phyloP scores from a whole-genome alignment of 2,797 vertebrate genomes.

The Helostoma temminkii region DNA sequence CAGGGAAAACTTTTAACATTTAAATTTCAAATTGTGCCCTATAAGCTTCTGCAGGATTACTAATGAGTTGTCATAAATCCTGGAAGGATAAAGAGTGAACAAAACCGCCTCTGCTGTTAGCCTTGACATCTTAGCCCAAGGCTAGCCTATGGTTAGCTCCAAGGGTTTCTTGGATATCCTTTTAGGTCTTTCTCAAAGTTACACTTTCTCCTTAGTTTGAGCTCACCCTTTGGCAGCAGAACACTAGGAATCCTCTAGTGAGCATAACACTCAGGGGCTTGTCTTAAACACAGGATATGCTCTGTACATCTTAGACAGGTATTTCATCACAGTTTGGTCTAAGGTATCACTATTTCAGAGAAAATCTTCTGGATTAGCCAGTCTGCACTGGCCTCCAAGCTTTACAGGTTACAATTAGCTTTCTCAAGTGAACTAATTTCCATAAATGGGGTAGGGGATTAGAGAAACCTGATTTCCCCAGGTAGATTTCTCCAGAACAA shows the following conservation, averaged over 20 bases:
- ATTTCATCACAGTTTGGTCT: constrained; percentile 30
- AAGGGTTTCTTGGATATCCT: constrained; percentile 49
- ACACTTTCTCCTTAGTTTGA: constrained; percentile 38
- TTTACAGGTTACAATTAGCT: no score
- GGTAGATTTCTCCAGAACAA: no score
- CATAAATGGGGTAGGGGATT: no score
- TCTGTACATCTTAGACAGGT: constrained; percentile 27
- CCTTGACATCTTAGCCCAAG: constrained; percentile 54
- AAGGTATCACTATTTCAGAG: constrained; percentile 32
- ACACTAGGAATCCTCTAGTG: constrained; percentile 42
- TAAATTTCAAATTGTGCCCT: constrained; percentile 28
- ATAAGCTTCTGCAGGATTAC: constrained; percentile 21
- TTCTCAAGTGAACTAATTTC: no score
- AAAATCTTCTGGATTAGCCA: constrained; percentile 56
- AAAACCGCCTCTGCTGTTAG: constrained; percentile 41
- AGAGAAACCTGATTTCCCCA: no score
- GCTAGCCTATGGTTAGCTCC: constrained; percentile 42
- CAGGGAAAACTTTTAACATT: constrained; percentile 13
- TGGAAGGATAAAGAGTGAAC: constrained; percentile 26
- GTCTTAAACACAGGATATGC: constrained; percentile 22
- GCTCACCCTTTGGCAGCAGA: constrained; percentile 45
- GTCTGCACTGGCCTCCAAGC: constrained; percentile 20
- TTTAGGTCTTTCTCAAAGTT: constrained; percentile 36
- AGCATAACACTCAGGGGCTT: constrained; percentile 27
- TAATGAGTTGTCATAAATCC: constrained; percentile 34